These are phyloP conservation scores for Symphodus melops DNA, from an alignment of 2,113 vertebrate species.

Conservation along the genomic window DNA sequence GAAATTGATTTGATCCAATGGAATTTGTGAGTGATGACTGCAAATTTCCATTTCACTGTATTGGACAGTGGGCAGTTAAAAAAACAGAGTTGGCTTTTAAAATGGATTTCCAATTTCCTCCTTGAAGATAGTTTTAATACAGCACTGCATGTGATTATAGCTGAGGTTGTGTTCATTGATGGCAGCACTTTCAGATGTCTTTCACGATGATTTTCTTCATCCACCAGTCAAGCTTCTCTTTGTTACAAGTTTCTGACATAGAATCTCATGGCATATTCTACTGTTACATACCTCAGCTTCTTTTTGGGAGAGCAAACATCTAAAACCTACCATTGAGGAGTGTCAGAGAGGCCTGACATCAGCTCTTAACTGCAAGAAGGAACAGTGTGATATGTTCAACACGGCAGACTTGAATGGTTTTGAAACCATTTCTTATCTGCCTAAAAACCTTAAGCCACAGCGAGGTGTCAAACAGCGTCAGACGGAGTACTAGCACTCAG, in stretches of 20 bases:
- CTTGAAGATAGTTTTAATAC: slow-evolving; percentile 64
- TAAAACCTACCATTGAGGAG: slow-evolving; percentile 49
- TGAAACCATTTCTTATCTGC: slow-evolving; percentile 56
- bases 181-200: slow-evolving; percentile 25
- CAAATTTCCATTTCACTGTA: slow-evolving; percentile 76
- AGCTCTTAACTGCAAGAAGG: slow-evolving; percentile 54
- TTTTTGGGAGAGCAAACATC: slow-evolving; percentile 43
- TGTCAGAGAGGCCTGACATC: slow-evolving; percentile 59
- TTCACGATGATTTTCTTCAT: slow-evolving; percentile 34
- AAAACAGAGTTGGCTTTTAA: slow-evolving; percentile 69
- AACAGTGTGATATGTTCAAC: slow-evolving; percentile 62
- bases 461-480: slow-evolving; percentile 60
- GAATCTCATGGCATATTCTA: slow-evolving; percentile 37
- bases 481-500: slow-evolving; percentile 50
- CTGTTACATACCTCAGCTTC: slow-evolving; percentile 33
- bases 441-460: slow-evolving; percentile 65
- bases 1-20: slow-evolving; percentile 82
- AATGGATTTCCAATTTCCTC: slow-evolving; percentile 76
- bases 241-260: slow-evolving; percentile 22
- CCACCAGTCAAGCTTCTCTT: slow-evolving; percentile 60
- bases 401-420: slow-evolving; percentile 61
- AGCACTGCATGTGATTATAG: slow-evolving; percentile 62
- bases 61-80: slow-evolving; percentile 73
- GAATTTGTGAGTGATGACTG: slow-evolving; percentile 68
- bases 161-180: slow-evolving; percentile 58